Evolutionary conservation across 2,888 invertebrate genomes (phyloP).

Genomic region (Harpalus rufipes): DNA sequence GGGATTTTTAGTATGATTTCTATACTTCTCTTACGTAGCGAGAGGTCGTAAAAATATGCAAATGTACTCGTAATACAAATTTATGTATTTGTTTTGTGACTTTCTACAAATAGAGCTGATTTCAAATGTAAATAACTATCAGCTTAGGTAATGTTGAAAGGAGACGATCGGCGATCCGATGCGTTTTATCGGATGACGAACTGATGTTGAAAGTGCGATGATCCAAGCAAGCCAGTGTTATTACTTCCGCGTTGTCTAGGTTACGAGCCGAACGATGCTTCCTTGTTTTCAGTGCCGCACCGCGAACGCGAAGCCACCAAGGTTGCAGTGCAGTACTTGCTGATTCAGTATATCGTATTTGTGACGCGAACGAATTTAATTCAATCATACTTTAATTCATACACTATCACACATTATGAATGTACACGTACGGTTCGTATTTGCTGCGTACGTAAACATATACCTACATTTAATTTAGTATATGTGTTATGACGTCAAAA

Average conservation of each 20-base stretch:
- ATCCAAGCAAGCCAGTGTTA: slow-evolving; percentile 21
- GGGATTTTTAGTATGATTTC: too few species aligned
- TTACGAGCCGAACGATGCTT: slow-evolving; percentile 18
- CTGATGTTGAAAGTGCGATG: slow-evolving; percentile 25
- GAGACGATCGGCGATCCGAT: background rate
- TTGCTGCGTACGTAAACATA: background rate
- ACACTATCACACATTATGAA: background rate
- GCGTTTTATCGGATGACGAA: slow-evolving; percentile 5
- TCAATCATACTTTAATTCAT: slow-evolving; percentile 3
- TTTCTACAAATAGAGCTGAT: background rate
- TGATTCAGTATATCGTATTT: slow-evolving; percentile 7
- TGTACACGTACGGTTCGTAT: background rate
- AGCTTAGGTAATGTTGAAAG: background rate
- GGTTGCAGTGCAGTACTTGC: slow-evolving; percentile 2
- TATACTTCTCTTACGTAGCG: too few species aligned
- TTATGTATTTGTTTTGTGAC: background rate
- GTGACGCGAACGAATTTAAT: background rate
- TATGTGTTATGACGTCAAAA: slow-evolving; percentile 10
- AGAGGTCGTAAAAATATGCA: too few species aligned
- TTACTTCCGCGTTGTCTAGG: slow-evolving; percentile 49
- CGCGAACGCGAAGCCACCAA: background rate
- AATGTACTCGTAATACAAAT: too few species aligned
- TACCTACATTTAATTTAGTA: background rate
- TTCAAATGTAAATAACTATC: background rate
- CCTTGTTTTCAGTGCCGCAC: slow-evolving; percentile 22